A percentile compares a stretch with the other conserved stretches of the same genome.
These are phyloP conservation scores for Montipora capricornis DNA, from an alignment of 64 coral and sea anemone genomes.

Conservation along the genomic window DNA sequence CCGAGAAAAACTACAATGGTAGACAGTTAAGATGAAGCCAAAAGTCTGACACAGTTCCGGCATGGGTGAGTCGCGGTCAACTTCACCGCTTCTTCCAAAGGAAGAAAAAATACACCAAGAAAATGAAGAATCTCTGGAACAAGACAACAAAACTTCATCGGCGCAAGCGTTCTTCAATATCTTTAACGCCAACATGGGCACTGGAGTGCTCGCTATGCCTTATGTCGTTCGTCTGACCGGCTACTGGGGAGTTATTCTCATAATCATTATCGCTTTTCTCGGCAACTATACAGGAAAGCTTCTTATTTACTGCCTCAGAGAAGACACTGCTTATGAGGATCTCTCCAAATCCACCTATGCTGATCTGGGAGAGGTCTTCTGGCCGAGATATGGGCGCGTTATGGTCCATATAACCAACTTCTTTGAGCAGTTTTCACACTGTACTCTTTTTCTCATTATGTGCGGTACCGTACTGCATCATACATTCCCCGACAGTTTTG, in stretches of 20 bases:
- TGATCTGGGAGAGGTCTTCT: constrained; percentile 89
- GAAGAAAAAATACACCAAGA: background rate
- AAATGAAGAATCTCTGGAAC: constrained; percentile 17
- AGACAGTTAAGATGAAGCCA: background rate
- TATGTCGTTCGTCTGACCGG: constrained; percentile 91
- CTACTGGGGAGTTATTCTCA: constrained; percentile 90
- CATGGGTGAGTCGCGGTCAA: constrained; percentile 27
- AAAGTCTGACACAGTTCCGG: background rate
- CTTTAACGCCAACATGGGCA: constrained; percentile 96
- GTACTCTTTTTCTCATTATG: constrained; percentile 93
- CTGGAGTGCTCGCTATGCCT: constrained; percentile 89
- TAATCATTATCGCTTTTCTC: constrained; percentile 81
- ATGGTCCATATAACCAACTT: constrained; percentile 93
- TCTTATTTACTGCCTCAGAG: constrained; percentile 87
- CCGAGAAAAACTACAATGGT: too few species aligned
- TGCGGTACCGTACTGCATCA: constrained; percentile 93
- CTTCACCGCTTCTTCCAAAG: constrained; percentile 31
- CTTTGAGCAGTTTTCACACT: constrained; percentile 95
- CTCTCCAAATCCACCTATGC: constrained; percentile 80
- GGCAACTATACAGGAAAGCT: constrained; percentile 95
- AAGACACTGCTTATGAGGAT: constrained; percentile 76
- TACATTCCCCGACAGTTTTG: constrained; percentile 88
- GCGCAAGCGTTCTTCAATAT: constrained; percentile 92
- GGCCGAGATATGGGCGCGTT: constrained; percentile 88
- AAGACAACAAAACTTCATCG: constrained; percentile 79